phyloP scores from a whole-genome alignment of 2,113 vertebrate genomes.

The Dromaius novaehollandiae region DNA sequence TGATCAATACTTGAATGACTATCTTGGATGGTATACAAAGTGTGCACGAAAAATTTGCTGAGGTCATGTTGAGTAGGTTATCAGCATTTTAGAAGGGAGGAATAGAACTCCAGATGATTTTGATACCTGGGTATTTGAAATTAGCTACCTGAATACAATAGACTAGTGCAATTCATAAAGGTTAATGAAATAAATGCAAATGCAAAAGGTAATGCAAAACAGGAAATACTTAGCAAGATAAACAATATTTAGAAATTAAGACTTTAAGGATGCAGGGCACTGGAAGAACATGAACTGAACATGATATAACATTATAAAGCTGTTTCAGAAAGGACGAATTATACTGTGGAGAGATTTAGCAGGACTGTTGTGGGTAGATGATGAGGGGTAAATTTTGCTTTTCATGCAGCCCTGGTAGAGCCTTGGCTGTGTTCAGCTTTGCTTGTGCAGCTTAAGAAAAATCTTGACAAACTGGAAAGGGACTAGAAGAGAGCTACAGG shows the following conservation, averaged over 20 bases:
- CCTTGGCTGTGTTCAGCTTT: not conserved
- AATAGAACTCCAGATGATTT: not conserved
- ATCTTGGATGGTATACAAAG: not conserved
- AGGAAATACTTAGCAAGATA: not conserved
- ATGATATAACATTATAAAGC: not conserved
- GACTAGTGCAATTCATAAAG: rapidly evolving
- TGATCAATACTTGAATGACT: not conserved
- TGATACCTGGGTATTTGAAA: not conserved
- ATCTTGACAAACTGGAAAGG: slow-evolving; percentile 53
- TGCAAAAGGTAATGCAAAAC: not conserved
- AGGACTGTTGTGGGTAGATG: not conserved
- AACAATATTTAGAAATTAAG: not conserved
- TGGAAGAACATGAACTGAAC: not conserved
- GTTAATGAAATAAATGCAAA: not conserved
- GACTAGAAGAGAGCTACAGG: slow-evolving; percentile 52
- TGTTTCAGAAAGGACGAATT: not conserved
- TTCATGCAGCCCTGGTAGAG: not conserved
- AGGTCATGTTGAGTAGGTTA: not conserved
- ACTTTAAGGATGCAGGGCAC: not conserved
- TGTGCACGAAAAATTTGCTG: not conserved
- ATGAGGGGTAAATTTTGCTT: not conserved
- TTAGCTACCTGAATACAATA: not conserved
- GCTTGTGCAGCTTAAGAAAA: slow-evolving; percentile 26
- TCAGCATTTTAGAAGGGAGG: not conserved
- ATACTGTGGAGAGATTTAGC: not conserved